A percentile compares a stretch with the other conserved stretches of the same genome.
Conservation (phyloP, 2,797 vertebrate genomes). For the Onychomys leucogaster region DNA sequence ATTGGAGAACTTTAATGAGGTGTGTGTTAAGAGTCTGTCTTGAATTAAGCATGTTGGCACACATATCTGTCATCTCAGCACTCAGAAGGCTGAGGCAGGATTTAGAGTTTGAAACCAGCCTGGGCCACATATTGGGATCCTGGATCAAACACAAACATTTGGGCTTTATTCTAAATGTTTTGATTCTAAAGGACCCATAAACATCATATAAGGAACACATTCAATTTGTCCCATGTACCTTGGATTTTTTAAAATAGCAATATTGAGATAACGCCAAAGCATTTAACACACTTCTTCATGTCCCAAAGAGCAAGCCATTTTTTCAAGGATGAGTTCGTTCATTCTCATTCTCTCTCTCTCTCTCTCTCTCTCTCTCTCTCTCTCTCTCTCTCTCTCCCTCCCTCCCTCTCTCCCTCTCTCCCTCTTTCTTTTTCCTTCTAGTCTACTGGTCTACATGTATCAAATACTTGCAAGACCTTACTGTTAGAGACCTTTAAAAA, state of each 20-base stretch:
- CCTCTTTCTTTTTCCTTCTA: neutral
- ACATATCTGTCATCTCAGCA: neutral
- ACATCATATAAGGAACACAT: neutral
- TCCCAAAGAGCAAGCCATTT: neutral
- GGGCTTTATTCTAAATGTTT: neutral
- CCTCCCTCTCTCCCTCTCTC: too few relatives aligned
- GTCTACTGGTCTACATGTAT: neutral
- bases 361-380: neutral
- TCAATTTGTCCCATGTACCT: neutral
- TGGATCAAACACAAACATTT: neutral
- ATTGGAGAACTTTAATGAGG: constrained; percentile 33
- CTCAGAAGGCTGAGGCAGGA: neutral
- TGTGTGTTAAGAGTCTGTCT: neutral
- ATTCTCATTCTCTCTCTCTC: neutral
- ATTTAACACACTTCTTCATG: neutral
- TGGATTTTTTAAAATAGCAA: constrained; percentile 21
- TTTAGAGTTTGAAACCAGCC: neutral
- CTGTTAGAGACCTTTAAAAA: neutral
- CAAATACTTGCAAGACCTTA: constrained; percentile 4
- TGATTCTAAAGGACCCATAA: constrained; percentile 31
- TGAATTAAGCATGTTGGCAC: neutral
- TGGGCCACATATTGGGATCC: neutral
- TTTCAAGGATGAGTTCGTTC: neutral
- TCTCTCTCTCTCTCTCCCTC: neutral
- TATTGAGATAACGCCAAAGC: constrained; percentile 40